Base-by-base conservation (phyloP, 2,113 vertebrate genomes). In the Poeciliopsis prolifica region DNA sequence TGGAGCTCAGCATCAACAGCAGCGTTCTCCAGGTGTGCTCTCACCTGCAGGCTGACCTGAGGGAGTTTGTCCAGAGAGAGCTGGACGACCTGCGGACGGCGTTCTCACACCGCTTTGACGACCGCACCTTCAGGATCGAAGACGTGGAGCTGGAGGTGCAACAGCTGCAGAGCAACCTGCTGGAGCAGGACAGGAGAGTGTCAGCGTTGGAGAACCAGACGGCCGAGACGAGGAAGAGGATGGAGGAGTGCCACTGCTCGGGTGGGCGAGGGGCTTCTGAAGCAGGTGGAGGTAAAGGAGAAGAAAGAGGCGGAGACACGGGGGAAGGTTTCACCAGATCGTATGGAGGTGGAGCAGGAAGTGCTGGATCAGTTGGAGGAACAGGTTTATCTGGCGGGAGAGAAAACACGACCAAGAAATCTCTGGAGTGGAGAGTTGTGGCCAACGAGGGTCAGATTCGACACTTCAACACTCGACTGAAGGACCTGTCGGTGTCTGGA, bases 1-100 rank as follows among this genome's bases (percentile, higher is more conserved):
- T 97, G 42, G 97, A 97, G 83, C 84, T 87, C 14, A 88, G 83
- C 0, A 82, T 97, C 80, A 97, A 97, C 65, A 88, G 82, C 74
- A 96, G 95, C 0, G 71, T 93, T 66, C 89, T 95, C 65, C 91
- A 93, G 4, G 93, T 80, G 65, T 93, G 91, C 17, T 89, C 83
- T 3, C 31, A 86, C 58, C 68, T 94, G 40, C 91, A 94, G 33
- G 91, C 87, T 0, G 22, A 91, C n/a, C 66, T 95, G 42, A 92
- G 92, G 64, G 90, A 93, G 33, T 89, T 90, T 19, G 84, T 94
- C 65, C 85, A 92, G n/a, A 85, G 73, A 22, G 92, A 94, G 28
- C 71, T 94, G 6, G 79, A 72, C 0, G 89, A 94, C 72, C 76
- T 95, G 13, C 88, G 86, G 30, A 84, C 81, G 0, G 85, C 92